Evolutionary conservation across 1,140 invertebrate species (phyloP).

Genomic region (Zaprionus ghesquierei): DNA sequence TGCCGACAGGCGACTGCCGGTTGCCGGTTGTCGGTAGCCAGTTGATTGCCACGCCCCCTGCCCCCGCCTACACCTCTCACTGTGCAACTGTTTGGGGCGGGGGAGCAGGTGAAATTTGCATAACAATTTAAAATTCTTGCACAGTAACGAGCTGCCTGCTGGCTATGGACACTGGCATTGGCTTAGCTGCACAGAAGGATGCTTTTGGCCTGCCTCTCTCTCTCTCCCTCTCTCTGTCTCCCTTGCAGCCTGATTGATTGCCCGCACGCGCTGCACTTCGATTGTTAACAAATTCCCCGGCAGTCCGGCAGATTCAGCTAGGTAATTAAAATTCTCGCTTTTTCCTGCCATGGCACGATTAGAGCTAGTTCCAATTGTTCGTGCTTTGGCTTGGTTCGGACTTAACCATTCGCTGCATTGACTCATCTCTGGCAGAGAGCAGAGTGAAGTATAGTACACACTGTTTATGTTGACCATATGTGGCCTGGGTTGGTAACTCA

Average conservation of each 20-base stretch:
- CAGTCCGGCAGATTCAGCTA: conserved; percentile 27
- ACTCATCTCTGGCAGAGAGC: not conserved
- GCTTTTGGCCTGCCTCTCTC: not conserved
- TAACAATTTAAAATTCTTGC: conserved; percentile 76
- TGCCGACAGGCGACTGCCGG: conserved; percentile 14
- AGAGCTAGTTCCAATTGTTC: not conserved
- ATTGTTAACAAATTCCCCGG: conserved; percentile 59
- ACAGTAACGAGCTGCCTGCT: conserved; percentile 53
- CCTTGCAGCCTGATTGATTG: conserved; percentile 51
- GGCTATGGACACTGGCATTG: not conserved
- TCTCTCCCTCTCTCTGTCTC: not conserved
- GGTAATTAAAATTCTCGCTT: conserved; percentile 54
- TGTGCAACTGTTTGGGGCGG: conserved; percentile 1
- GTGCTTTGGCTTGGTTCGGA: not conserved
- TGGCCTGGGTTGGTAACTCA: not conserved
- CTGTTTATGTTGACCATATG: too few species aligned
- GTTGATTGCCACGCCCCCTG: not conserved
- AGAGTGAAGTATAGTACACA: too few species aligned
- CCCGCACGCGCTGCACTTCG: conserved; percentile 62
- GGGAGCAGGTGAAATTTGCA: conserved; percentile 59
- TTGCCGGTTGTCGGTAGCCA: not conserved
- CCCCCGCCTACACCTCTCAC: not conserved
- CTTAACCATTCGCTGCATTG: not conserved
- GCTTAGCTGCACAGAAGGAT: not conserved
- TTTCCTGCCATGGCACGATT: not conserved